Conservation (phyloP, 2,888 invertebrate species). For the Linnaemya tessellans region DNA sequence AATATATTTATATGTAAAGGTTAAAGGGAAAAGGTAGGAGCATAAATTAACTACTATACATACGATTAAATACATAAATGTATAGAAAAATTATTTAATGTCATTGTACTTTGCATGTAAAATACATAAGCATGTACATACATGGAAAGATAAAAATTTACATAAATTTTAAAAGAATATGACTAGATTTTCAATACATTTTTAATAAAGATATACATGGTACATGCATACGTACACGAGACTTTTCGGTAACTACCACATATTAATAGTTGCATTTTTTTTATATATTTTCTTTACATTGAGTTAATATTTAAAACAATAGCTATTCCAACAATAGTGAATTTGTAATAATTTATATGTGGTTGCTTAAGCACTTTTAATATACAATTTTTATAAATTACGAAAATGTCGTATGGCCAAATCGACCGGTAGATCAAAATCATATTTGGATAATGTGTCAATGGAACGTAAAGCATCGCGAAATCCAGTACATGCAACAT, state of each 20-base stretch:
- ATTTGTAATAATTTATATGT: not conserved
- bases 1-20: conserved; percentile 49
- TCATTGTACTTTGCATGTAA: conserved; percentile 31
- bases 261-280: too few species aligned
- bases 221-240: conserved; percentile 49
- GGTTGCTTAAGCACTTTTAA: not conserved
- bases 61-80: conserved; percentile 53
- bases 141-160: conserved; percentile 41
- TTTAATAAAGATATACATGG: conserved; percentile 37
- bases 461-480: conserved; percentile 96
- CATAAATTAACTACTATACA: conserved; percentile 57
- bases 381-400: conserved; percentile 89
- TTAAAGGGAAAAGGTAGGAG: conserved; percentile 48
- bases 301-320: conserved; percentile 8
- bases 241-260: not conserved
- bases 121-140: conserved; percentile 10
- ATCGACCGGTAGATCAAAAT: conserved; percentile 97
- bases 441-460: conserved; percentile 92
- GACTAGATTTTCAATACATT: conserved; percentile 50
- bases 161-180: conserved; percentile 64
- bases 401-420: conserved; percentile 98
- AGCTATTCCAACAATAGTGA: not conserved
- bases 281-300: not conserved
- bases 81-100: conserved; percentile 52
- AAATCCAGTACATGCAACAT: conserved; percentile 97